These are phyloP conservation scores for Polydesmus complanatus DNA, from an alignment of 2,888 invertebrate species.

Conservation along the genomic window DNA sequence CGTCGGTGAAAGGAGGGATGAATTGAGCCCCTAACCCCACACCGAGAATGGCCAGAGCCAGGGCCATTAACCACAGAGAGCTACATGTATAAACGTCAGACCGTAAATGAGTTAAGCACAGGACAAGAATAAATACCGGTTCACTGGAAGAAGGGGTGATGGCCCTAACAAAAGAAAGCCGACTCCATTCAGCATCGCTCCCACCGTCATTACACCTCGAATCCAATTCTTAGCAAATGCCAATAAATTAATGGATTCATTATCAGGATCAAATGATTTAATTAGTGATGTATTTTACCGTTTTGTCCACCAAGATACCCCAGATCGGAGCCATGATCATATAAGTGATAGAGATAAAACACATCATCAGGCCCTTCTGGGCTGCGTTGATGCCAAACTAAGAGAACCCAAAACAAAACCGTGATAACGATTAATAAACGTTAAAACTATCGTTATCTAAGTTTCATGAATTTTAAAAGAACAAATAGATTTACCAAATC, in stretches of 20 bases:
- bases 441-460: too few species aligned
- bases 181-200: not conserved
- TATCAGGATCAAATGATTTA: too few species aligned
- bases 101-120: too few species aligned
- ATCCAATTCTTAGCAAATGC: too few species aligned
- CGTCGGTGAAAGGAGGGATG: not conserved
- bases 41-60: not conserved
- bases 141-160: not conserved
- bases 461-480: too few species aligned
- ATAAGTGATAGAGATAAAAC: not conserved
- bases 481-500: slow-evolving; percentile 7
- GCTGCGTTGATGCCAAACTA: slow-evolving; percentile 8
- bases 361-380: slow-evolving; percentile 4
- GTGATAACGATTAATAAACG: too few species aligned
- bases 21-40: slow-evolving; percentile 6
- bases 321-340: not conserved
- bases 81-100: too few species aligned
- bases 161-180: slow-evolving; percentile 6
- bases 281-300: too few species aligned
- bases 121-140: not conserved
- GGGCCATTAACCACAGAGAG: not conserved
- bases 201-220: slow-evolving; percentile 1
- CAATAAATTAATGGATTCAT: too few species aligned
- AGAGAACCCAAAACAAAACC: slow-evolving; percentile 20
- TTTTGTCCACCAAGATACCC: slow-evolving; percentile 2